These are phyloP conservation scores for Ciconia nigra DNA, from an alignment of 2,797 vertebrate species.

Conservation along the genomic window DNA sequence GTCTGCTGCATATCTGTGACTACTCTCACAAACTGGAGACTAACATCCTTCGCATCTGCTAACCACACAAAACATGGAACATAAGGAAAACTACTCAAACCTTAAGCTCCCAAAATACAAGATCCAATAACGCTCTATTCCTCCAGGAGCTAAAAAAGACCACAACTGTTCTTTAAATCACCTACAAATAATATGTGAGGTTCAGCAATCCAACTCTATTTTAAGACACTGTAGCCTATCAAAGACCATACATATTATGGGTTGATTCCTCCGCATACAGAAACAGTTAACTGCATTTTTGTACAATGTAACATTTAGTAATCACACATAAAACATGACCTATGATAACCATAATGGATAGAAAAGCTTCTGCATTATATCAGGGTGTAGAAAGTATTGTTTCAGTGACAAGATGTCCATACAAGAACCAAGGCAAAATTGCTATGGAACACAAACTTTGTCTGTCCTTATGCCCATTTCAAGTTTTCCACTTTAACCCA, in stretches of 20 bases:
- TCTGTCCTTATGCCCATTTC: background rate
- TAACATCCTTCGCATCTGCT: background rate
- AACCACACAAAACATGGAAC: background rate
- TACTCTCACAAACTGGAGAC: background rate
- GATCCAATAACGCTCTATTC: background rate
- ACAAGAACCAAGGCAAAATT: background rate
- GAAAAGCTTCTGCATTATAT: background rate
- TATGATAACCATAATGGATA: background rate
- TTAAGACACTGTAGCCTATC: background rate
- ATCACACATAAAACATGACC: background rate
- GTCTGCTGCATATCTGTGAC: background rate
- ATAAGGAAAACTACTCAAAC: background rate
- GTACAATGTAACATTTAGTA: background rate
- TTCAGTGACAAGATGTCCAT: background rate
- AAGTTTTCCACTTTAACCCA: background rate
- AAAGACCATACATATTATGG: background rate
- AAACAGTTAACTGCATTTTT: background rate
- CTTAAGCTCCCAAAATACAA: background rate
- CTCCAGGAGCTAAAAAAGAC: background rate
- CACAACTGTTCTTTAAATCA: background rate
- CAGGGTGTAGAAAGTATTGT: background rate
- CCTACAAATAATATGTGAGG: background rate
- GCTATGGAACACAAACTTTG: background rate
- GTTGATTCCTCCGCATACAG: background rate
- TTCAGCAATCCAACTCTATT: background rate